Evolutionary conservation across 2,888 invertebrate genomes (phyloP).

Genomic region (Halocaridina rubra): DNA sequence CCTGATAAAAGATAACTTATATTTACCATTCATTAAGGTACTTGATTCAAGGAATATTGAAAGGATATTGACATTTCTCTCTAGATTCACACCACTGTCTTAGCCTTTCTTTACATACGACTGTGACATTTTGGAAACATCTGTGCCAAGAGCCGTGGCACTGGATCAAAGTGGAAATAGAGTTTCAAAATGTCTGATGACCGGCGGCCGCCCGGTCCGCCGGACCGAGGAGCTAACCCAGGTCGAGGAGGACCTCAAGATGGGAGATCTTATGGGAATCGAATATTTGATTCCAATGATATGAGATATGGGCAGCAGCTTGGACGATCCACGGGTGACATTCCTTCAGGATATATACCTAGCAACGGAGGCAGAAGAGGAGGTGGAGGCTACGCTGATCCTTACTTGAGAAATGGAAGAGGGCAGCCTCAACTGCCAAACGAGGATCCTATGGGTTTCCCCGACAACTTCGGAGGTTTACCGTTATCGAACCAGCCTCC

Average conservation of each 20-base stretch:
- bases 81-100: neutral
- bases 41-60: too few relatives aligned
- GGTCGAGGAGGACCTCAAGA: neutral
- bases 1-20: too few relatives aligned
- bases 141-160: neutral
- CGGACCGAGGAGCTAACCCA: conserved; percentile 1
- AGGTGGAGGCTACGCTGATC: neutral
- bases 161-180: neutral
- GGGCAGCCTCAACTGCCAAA: neutral
- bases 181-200: neutral
- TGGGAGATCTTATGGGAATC: conserved; percentile 3
- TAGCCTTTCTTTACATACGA: neutral
- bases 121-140: too few relatives aligned
- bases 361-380: neutral
- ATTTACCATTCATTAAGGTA: too few relatives aligned
- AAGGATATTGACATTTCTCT: neutral
- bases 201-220: conserved; percentile 21
- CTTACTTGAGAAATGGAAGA: neutral
- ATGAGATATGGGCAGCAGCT: neutral
- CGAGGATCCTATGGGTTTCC: neutral
- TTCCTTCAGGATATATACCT: neutral
- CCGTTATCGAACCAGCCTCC: neutral
- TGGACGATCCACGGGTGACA: neutral
- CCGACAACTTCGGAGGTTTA: neutral
- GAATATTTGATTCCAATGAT: conserved; percentile 25